phyloP scores from a whole-genome alignment of 2,888 invertebrate genomes.

The Sesamia inferens region DNA sequence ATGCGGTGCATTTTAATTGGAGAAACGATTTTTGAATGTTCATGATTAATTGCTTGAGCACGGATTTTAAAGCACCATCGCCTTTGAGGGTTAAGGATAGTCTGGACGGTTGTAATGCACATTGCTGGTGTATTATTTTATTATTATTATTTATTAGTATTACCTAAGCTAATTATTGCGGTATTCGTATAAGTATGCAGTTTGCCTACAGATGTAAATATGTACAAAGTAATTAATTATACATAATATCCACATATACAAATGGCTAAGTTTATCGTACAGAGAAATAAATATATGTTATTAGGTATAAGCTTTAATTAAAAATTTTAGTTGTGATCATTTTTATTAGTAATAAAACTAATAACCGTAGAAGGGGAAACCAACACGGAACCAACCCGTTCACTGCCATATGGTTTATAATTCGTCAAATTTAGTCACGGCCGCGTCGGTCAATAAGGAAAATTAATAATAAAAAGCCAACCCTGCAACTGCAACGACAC shows the following conservation, averaged over 20 bases:
- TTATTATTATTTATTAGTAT: slow-evolving; percentile 10
- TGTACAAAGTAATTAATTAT: slow-evolving; percentile 27
- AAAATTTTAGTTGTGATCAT: not conserved
- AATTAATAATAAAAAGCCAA: slow-evolving; percentile 72
- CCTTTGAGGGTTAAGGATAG: slow-evolving; percentile 42
- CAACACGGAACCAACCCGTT: slow-evolving; percentile 50
- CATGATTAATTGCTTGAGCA: slow-evolving; percentile 49
- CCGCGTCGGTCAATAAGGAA: slow-evolving; percentile 75
- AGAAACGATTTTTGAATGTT: slow-evolving; percentile 77
- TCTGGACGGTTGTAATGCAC: slow-evolving; percentile 7
- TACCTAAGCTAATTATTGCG: not conserved
- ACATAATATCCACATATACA: slow-evolving; percentile 7
- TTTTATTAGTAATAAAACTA: slow-evolving; percentile 9
- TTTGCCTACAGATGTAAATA: slow-evolving; percentile 20
- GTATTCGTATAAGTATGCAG: not conserved
- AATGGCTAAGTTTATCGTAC: slow-evolving; percentile 10
- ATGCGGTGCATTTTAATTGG: slow-evolving; percentile 89
- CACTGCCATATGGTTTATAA: slow-evolving; percentile 77
- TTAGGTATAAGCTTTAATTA: not conserved
- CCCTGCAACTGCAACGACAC: slow-evolving; percentile 76
- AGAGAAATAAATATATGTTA: slow-evolving; percentile 15
- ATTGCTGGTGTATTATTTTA: not conserved
- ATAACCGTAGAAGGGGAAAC: slow-evolving; percentile 43
- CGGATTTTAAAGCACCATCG: slow-evolving; percentile 15
- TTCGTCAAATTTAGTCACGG: slow-evolving; percentile 86